phyloP scores from a whole-genome alignment of 2,797 vertebrate genomes.

The Atherinosoma microstoma region DNA sequence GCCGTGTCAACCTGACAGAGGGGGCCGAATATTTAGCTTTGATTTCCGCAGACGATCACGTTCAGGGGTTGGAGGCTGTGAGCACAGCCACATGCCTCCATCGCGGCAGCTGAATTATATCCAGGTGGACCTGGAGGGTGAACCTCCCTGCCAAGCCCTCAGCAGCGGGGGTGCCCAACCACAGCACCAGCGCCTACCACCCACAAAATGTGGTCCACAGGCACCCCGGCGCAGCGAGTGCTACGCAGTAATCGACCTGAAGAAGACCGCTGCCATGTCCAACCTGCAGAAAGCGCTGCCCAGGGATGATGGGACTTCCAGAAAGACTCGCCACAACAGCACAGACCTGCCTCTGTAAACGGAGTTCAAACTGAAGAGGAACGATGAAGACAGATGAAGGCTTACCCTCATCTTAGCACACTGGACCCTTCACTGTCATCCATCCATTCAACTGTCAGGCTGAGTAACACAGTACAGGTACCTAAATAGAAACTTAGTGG shows the following conservation, averaged over 20 bases:
- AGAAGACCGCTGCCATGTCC: slow-evolving; percentile 99
- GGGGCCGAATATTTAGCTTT: slow-evolving; percentile 91
- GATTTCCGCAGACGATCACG: slow-evolving; percentile 89
- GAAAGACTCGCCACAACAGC: slow-evolving; percentile 99
- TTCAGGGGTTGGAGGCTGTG: slow-evolving; percentile 78
- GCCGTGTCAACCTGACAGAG: slow-evolving; percentile 84
- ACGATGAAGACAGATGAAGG: slow-evolving; percentile 71
- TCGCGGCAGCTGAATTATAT: slow-evolving; percentile 97
- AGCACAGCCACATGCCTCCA: slow-evolving; percentile 82
- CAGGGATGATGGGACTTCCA: slow-evolving; percentile 94
- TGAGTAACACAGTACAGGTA: slow-evolving; percentile 77
- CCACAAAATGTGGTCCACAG: slow-evolving; percentile 79
- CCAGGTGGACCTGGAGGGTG: slow-evolving; percentile 95
- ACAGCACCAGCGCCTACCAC: slow-evolving; percentile 77
- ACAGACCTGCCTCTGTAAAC: slow-evolving; percentile 96
- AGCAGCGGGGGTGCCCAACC: slow-evolving; percentile 72
- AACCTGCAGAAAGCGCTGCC: slow-evolving; percentile 97
- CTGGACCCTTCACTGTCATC: slow-evolving; percentile 82
- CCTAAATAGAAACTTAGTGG: slow-evolving; percentile 71
- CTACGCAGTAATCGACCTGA: slow-evolving; percentile 97
- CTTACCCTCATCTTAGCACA: slow-evolving; percentile 80
- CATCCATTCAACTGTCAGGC: slow-evolving; percentile 71
- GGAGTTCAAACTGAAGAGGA: slow-evolving; percentile 66
- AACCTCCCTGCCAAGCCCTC: slow-evolving; percentile 79
- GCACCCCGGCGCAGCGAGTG: slow-evolving; percentile 89